Percentiles rank a stretch among this genome's conserved stretches.
phyloP scores from a whole-genome alignment of 2,113 vertebrate species.

The Lagenorhynchus albirostris region DNA sequence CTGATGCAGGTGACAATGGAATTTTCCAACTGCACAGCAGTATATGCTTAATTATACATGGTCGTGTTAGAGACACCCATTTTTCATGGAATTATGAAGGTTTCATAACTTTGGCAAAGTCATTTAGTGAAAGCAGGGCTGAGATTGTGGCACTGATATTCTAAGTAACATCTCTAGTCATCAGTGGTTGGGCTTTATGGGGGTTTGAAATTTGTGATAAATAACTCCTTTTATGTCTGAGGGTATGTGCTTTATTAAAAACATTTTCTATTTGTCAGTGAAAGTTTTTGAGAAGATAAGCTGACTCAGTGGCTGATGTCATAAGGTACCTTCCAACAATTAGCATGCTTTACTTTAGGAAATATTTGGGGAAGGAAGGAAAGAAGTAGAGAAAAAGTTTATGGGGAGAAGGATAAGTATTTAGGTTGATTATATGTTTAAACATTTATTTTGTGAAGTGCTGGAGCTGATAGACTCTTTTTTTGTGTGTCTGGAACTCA shows the following conservation, averaged over 20 bases:
- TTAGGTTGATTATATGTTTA: neutral
- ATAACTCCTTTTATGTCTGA: slow-evolving; percentile 32
- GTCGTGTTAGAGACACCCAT: slow-evolving; percentile 54
- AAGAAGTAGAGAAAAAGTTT: neutral
- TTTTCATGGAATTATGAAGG: slow-evolving; percentile 65
- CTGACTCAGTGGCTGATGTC: neutral
- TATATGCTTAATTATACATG: slow-evolving; percentile 65
- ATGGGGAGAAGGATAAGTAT: neutral
- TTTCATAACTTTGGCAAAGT: slow-evolving; percentile 60
- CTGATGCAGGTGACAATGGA: slow-evolving; percentile 51
- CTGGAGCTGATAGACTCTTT: neutral
- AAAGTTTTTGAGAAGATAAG: slow-evolving; percentile 33
- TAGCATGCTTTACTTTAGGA: slow-evolving; percentile 42
- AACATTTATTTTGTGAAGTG: slow-evolving; percentile 17
- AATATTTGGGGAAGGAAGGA: neutral
- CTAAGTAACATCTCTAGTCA: slow-evolving; percentile 43
- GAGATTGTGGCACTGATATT: slow-evolving; percentile 51
- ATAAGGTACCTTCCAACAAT: neutral
- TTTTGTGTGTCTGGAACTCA: slow-evolving; percentile 14
- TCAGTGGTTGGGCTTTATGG: slow-evolving; percentile 11
- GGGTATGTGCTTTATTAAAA: slow-evolving; percentile 61
- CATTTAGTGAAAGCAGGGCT: slow-evolving; percentile 54
- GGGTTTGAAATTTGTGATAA: slow-evolving; percentile 53
- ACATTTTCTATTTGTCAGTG: slow-evolving; percentile 42
- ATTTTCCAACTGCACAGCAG: slow-evolving; percentile 60